Evolutionary conservation across 2,888 invertebrate genomes (phyloP).

Genomic region (Sialis lutaria): DNA sequence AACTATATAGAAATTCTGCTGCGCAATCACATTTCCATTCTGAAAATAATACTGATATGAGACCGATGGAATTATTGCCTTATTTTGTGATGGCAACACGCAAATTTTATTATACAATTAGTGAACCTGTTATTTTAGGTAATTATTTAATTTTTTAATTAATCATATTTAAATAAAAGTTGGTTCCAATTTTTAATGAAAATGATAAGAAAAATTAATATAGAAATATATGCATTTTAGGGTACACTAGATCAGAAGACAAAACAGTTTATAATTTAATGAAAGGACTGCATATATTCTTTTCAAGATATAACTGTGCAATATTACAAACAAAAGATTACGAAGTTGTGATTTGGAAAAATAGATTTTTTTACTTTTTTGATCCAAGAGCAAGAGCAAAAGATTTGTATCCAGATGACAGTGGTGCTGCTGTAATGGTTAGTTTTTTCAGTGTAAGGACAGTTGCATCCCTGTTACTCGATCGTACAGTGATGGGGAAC

Average conservation of each 20-base stretch:
- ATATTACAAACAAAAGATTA: constrained; percentile 24
- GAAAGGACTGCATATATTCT: constrained; percentile 36
- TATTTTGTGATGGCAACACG: constrained; percentile 29
- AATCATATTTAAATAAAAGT: too few species aligned
- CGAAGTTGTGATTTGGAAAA: constrained; percentile 38
- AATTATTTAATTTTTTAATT: constrained; percentile 4
- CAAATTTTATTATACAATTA: constrained; percentile 23
- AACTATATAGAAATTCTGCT: constrained; percentile 24
- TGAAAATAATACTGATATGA: constrained; percentile 13
- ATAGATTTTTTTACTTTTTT: constrained; percentile 40
- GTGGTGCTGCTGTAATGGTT: constrained; percentile 36
- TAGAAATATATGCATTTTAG: too few species aligned
- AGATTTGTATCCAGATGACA: constrained; percentile 29
- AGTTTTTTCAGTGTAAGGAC: constrained; percentile 33
- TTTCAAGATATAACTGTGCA: constrained; percentile 32
- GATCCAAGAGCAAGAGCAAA: constrained; percentile 40
- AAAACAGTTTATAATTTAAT: constrained; percentile 25
- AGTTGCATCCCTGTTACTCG: constrained; percentile 31
- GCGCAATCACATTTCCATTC: constrained; percentile 18
- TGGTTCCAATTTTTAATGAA: too few species aligned
- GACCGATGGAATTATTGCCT: constrained; percentile 29
- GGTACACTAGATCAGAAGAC: constrained; percentile 18
- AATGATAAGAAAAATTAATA: too few species aligned
- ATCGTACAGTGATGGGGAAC: constrained; percentile 29
- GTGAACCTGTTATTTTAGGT: constrained; percentile 23